Evolutionary conservation across 1,140 invertebrate genomes (phyloP).

Genomic region (Adelges cooleyi): DNA sequence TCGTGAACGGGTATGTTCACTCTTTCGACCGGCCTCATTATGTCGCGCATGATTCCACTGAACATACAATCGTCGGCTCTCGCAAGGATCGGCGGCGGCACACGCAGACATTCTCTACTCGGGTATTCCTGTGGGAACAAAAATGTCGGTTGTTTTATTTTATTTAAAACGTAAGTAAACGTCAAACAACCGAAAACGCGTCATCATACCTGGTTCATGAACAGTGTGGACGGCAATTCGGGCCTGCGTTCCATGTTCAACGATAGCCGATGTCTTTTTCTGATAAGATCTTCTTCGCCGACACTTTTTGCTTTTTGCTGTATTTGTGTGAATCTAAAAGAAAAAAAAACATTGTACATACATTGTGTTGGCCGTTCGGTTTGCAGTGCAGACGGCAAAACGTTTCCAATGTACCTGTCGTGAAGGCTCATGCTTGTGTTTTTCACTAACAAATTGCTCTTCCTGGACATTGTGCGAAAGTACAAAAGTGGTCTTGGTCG

Average conservation of each 20-base stretch:
- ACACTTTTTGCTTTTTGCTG: not conserved
- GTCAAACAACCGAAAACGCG: not conserved
- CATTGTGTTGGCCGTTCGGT: too few relatives aligned
- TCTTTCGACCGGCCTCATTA: not conserved
- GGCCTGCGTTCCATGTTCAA: slow-evolving; percentile 9
- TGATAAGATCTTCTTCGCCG: not conserved
- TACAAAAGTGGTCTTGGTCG: too few relatives aligned
- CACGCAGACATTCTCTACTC: not conserved
- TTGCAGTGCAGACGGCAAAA: too few relatives aligned
- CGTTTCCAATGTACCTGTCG: not conserved
- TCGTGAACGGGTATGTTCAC: slow-evolving; percentile 12
- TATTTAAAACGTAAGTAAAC: not conserved
- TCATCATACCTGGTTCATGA: not conserved
- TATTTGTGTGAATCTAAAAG: not conserved
- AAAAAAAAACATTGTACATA: not conserved
- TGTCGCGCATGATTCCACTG: not conserved
- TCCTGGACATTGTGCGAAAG: not conserved
- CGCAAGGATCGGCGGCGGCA: not conserved
- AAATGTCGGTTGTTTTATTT: too few relatives aligned
- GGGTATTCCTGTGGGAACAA: slow-evolving; percentile 6
- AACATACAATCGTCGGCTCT: not conserved
- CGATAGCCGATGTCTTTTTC: not conserved
- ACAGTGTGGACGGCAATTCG: not conserved
- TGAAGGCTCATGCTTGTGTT: slow-evolving; percentile 1
- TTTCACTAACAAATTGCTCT: not conserved